These are phyloP conservation scores for Macrotrachela quadricornifera DNA, from an alignment of 1,140 invertebrate genomes.

Conservation along the genomic window DNA sequence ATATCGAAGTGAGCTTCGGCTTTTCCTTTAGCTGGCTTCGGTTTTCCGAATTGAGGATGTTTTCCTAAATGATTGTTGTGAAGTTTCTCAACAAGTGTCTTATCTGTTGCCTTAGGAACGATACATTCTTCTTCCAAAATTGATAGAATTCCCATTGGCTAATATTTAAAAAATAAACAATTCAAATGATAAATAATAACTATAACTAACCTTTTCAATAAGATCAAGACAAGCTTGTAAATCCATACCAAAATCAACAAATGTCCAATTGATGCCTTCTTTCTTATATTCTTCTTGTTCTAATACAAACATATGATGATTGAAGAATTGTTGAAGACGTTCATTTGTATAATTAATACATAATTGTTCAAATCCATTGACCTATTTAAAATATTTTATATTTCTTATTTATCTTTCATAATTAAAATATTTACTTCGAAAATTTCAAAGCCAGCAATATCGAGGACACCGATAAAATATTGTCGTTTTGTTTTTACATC, in stretches of 20 bases:
- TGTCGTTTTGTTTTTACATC: conserved; percentile 92
- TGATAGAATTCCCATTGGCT: conserved; percentile 99
- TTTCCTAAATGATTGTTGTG: conserved; percentile 96
- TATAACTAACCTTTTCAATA: conserved; percentile 72
- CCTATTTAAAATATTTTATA: conserved; percentile 42
- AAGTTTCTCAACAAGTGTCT: conserved; percentile 87
- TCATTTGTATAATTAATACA: conserved; percentile 99
- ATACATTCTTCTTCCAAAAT: conserved; percentile 99
- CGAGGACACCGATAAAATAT: conserved; percentile 96
- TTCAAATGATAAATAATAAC: background rate
- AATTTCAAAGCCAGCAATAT: conserved; percentile 99
- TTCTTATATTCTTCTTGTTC: conserved; percentile 98
- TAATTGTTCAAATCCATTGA: conserved; percentile 98
- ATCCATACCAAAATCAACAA: conserved; percentile 99
- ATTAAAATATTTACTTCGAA: conserved; percentile 61
- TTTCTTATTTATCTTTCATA: conserved; percentile 41
- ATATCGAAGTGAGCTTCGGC: conserved; percentile 88
- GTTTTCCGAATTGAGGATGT: conserved; percentile 84
- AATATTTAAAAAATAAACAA: conserved; percentile 12
- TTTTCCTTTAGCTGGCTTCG: conserved; percentile 84
- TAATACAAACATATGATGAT: conserved; percentile 99
- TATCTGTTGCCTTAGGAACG: conserved; percentile 98
- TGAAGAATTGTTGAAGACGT: conserved; percentile 99
- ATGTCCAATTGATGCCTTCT: conserved; percentile 92
- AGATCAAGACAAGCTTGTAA: conserved; percentile 91